Base-by-base conservation (phyloP, 1,140 invertebrate species). In the Eubasilissa regina region DNA sequence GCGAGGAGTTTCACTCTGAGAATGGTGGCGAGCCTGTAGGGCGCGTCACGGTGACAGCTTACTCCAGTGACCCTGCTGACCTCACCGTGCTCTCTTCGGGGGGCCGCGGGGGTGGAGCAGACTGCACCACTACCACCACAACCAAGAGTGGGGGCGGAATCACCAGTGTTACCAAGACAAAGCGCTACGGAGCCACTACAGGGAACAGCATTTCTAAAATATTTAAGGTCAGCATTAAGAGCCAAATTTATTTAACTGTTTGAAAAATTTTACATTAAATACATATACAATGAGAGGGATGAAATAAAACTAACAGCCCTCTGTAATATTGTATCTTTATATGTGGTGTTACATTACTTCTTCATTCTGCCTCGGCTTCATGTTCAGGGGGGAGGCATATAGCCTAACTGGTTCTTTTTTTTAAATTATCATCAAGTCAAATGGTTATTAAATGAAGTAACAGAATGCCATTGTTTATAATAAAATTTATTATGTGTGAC, bases 11-110 rank as follows among this genome's bases (percentile, higher is more conserved):
- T 84, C 92, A 92, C 84, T 91, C 92, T 58, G 91, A 92, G 83
- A 93, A 92, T 85, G 93, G 92, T 60, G 87, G 91, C 47, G 90
- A 92, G 84, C 93, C 93, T 1, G 89, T 90, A 70, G 92, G 92
- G 15, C 89, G 91, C 79, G 89, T 94, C 48, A 93, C 91, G 58
- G 90, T 92, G 60, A 92, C 93, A 12, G 90, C 92, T 74, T 94
- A 93, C 84, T 92, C 92, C n/a, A 91, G 88, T 75, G 89, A 92
- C 84, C 90, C 92, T 0, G 89, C 89, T 77, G 91, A 92, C 83
- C 83, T 93, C 80, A 88, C 45, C 3, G 12, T 12, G 7, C 21
- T 68, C 25, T 3, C 25, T 6, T 35, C 25, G 25, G 25, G 25
- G 19, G 51, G 11, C 43, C 17, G 43, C n/a, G 51, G 64, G 25